phyloP scores from a whole-genome alignment of 2,888 invertebrate genomes.

The Lissocephala sabroskyi region DNA sequence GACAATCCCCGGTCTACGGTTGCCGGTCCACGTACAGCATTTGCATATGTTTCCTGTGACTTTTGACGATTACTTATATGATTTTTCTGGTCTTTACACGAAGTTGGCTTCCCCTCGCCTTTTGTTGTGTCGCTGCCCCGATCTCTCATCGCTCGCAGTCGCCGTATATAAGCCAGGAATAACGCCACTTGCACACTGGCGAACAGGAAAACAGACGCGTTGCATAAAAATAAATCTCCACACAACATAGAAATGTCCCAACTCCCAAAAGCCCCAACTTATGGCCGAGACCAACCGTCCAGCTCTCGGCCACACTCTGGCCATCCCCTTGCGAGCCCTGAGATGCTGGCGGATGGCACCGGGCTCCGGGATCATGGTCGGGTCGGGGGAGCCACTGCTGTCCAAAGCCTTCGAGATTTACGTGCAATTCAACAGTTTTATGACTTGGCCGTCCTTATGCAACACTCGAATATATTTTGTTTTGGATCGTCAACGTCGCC shows the following conservation, averaged over 20 bases:
- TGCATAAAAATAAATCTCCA: conserved; percentile 66
- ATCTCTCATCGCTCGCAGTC: background rate
- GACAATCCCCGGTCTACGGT: too few relatives aligned
- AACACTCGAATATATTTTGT: too few relatives aligned
- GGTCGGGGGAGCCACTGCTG: too few relatives aligned
- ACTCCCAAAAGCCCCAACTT: conserved; percentile 2
- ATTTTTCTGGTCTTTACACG: conserved; percentile 65
- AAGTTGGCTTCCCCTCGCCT: conserved; percentile 41
- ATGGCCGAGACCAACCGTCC: background rate
- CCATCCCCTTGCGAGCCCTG: too few relatives aligned
- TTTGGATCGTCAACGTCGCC: too few relatives aligned
- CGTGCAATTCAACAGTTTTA: conserved; percentile 66
- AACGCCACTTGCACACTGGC: conserved; percentile 45
- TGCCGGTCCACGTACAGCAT: conserved; percentile 35
- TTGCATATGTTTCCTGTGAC: conserved; percentile 66
- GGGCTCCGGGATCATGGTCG: too few relatives aligned
- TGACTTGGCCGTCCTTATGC: conserved; percentile 63
- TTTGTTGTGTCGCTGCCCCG: conserved; percentile 14
- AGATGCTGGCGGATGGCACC: too few relatives aligned
- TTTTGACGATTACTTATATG: conserved; percentile 68
- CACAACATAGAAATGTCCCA: conserved; percentile 50
- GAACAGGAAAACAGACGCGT: conserved; percentile 45
- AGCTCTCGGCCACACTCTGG: too few relatives aligned
- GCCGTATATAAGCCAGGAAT: conserved; percentile 7
- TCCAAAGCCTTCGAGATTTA: conserved; percentile 63